Evolutionary conservation across 2,888 invertebrate genomes (phyloP), one percentile per base, ranked within the genome.

Genomic region (Campoplex nolae): DNA sequence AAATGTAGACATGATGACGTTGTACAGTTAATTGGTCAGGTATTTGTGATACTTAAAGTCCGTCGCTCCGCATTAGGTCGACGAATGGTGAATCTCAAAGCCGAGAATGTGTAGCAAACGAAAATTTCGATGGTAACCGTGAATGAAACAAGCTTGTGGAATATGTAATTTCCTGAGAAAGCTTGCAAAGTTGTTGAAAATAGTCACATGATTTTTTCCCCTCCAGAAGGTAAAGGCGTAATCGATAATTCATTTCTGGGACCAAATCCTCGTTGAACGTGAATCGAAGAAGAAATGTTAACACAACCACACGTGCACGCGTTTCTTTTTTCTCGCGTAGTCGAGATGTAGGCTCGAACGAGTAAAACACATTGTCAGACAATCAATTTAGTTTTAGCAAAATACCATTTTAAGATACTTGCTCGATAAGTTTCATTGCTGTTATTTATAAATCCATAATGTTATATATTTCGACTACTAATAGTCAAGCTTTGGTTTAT

Each of bases 341-440:
- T 82, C 48, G 51, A 58, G 71, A 38, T 58, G 35, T 62, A 77
- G 45, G 51, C 67, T 65, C 51, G 56, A 82, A 78, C 65, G 76
- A 83, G 76, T 81, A 68, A 38, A 38, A 76, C 71, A 80, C 4
- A 84, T 87, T 76, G 73, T 81, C 77, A 70, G 87, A 84, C 87
- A 87, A 87, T 87, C 87, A 87, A 87, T 87, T 76, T 84, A 87
- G 79, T 85, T 83, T 67, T 87, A 78, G 81, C 84, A 11, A 48
- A 42, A 65, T 82, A 58, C 58, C 32, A 74, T 45, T 42, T 76
- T 79, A 76, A 58, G 70, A 23, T 54, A 82, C 51, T 81, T 74
- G 80, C 54, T 32, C 38, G 56, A 71, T 83, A 79, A 82, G 74
- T 79, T 87, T 70, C 67, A 82, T 51, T 73, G 56, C 23, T 28